phyloP scores from a whole-genome alignment of 2,888 invertebrate species.

The Pollenia griseotomentosa region DNA sequence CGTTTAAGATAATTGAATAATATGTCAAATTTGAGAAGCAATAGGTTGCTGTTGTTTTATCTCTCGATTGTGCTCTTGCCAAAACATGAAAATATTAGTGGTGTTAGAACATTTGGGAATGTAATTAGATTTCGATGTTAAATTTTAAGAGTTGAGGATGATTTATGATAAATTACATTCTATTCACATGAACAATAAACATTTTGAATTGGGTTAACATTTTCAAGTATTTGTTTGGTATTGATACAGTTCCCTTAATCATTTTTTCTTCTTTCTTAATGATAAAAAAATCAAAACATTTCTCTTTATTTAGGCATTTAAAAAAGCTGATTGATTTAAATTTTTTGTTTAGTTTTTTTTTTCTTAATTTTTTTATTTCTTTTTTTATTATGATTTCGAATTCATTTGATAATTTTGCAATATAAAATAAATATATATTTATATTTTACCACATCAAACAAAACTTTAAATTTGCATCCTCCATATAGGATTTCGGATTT shows the following conservation, averaged over 20 bases:
- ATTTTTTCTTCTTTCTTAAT: conserved; percentile 19
- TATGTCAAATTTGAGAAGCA: no score
- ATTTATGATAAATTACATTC: not conserved
- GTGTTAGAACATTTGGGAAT: no score
- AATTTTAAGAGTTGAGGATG: not conserved
- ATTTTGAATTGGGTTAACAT: conserved; percentile 74
- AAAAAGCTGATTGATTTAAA: conserved; percentile 43
- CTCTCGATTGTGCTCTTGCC: no score
- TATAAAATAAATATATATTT: conserved; percentile 55
- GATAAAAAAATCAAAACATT: conserved; percentile 13
- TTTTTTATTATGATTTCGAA: conserved; percentile 54
- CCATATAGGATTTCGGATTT: conserved; percentile 77
- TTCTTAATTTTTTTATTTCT: conserved; percentile 35
- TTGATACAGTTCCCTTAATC: conserved; percentile 73
- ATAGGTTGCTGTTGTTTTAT: no score
- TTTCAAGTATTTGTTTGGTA: conserved; percentile 75
- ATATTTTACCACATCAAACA: conserved; percentile 72
- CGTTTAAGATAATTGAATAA: no score
- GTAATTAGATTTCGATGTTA: no score
- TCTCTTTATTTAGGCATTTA: conserved; percentile 41
- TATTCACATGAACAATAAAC: conserved; percentile 66
- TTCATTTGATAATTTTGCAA: conserved; percentile 59
- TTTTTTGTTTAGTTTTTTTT: conserved; percentile 44
- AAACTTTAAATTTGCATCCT: conserved; percentile 74
- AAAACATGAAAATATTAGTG: no score